phyloP scores from a whole-genome alignment of 2,797 vertebrate species.

The Siniperca scherzeri region DNA sequence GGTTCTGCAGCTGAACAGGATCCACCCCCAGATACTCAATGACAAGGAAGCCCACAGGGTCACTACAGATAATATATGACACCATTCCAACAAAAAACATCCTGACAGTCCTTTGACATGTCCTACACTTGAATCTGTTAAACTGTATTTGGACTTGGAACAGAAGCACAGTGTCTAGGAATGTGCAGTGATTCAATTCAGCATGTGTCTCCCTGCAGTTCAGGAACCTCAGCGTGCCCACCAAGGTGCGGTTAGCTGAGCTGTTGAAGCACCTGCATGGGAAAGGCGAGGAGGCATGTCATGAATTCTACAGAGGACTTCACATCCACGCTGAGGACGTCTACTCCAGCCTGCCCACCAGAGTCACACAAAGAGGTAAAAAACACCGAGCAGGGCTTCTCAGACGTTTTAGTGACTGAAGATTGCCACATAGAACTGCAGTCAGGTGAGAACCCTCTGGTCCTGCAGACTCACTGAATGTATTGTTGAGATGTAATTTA shows the following conservation, averaged over 20 bases:
- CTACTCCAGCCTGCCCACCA: constrained; percentile 88
- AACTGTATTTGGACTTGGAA: neutral
- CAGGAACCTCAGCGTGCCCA: constrained; percentile 87
- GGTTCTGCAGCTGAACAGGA: constrained; percentile 93
- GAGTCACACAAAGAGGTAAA: constrained; percentile 81
- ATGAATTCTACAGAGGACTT: constrained; percentile 92
- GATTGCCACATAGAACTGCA: neutral
- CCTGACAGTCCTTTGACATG: neutral
- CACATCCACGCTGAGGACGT: constrained; percentile 90
- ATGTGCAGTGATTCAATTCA: constrained; percentile 18
- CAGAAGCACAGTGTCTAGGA: neutral
- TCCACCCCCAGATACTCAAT: constrained; percentile 92
- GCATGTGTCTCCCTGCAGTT: constrained; percentile 83
- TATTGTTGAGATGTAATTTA: neutral
- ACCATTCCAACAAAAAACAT: neutral
- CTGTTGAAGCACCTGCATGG: constrained; percentile 87
- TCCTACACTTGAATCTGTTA: neutral
- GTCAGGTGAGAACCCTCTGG: neutral
- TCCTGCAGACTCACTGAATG: neutral
- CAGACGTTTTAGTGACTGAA: neutral
- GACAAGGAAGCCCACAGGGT: constrained; percentile 93
- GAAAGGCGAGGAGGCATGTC: constrained; percentile 89
- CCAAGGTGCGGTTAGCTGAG: constrained; percentile 84
- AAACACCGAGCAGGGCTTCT: neutral
- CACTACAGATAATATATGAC: constrained; percentile 40